Base-by-base conservation (phyloP, 2,113 vertebrate genomes). In the Oreocharis arfaki region DNA sequence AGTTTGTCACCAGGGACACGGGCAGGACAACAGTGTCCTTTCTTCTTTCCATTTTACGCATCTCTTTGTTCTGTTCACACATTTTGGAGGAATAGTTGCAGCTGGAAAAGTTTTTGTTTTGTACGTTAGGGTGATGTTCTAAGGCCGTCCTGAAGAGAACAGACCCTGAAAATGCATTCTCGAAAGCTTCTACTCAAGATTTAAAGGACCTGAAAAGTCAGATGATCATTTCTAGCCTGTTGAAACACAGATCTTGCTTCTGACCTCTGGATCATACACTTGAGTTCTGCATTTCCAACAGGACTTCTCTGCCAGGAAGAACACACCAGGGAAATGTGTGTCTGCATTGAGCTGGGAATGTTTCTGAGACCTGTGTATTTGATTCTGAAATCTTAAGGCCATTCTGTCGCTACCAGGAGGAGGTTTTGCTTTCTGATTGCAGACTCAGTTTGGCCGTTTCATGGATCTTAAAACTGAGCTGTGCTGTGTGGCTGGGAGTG, bases 301-400 rank as follows among this genome's bases (percentile, higher is more conserved):
- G 50, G 41, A 42, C 13, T 35, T 32, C 32, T n/a, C 41, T 88
- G 52, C 35, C 55, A 81, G 37, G 27, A 33, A 37, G 33, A 53
- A 27, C 2, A 2, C 28, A 65, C 10, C 1, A 1, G 24, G 14
- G 26, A 60, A 22, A 16, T 4, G 13, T 3, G 27, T 52, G 4
- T 83, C 30, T 61, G 32, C 60, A 15, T 6, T 52, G 42, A 73
- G 28, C 1, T 47, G 30, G 57, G 65, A 69, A 67, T 50, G 23
- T 78, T 84, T 55, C 71, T 5, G 13, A n/a, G 47, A 61, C 9
- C 37, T 26, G 18, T 11, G 1, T 10, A 11, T 60, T 63, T 55
- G 70, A 68, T 13, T 61, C 16, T 46, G 50, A 67, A 83, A 55
- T 63, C 27, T 33, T 33, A 49, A 53, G 12, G 2, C 35, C 30